These are phyloP conservation scores for Agrochola circellaris DNA, from an alignment of 2,888 invertebrate genomes.

Conservation along the genomic window DNA sequence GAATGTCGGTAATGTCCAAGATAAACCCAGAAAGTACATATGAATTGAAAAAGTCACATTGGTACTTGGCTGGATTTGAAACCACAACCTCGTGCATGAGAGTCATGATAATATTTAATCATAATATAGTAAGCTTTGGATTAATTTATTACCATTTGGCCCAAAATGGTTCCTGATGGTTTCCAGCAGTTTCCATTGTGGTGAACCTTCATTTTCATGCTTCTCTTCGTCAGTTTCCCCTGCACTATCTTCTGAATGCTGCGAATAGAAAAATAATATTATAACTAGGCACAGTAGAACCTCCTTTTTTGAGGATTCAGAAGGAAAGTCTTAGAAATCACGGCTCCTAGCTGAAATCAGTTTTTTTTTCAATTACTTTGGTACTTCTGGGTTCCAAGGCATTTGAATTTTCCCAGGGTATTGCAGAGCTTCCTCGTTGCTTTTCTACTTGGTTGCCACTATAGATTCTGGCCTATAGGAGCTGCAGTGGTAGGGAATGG, in stretches of 20 bases:
- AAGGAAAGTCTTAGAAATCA: background rate
- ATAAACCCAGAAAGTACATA: too few relatives aligned
- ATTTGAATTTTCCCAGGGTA: background rate
- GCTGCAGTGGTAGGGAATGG: background rate
- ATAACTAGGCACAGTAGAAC: background rate
- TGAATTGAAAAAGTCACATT: too few relatives aligned
- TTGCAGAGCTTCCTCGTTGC: background rate
- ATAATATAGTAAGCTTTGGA: background rate
- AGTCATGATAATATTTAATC: too few relatives aligned
- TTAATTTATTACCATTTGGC: constrained; percentile 79
- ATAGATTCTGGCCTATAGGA: background rate
- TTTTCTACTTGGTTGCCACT: background rate
- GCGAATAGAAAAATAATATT: constrained; percentile 24
- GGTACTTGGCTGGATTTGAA: too few relatives aligned
- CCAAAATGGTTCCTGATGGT: constrained; percentile 92
- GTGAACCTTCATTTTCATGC: constrained; percentile 92
- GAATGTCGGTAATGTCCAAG: too few relatives aligned
- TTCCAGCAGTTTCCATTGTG: constrained; percentile 97
- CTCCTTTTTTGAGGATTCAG: background rate
- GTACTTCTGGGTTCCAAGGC: background rate
- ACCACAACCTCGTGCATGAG: too few relatives aligned
- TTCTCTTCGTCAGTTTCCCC: constrained; percentile 93
- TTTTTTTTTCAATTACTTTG: background rate
- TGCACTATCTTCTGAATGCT: constrained; percentile 89
- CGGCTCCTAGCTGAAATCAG: background rate